Conservation (phyloP, 2,797 vertebrate genomes). For the Nyctibius grandis region DNA sequence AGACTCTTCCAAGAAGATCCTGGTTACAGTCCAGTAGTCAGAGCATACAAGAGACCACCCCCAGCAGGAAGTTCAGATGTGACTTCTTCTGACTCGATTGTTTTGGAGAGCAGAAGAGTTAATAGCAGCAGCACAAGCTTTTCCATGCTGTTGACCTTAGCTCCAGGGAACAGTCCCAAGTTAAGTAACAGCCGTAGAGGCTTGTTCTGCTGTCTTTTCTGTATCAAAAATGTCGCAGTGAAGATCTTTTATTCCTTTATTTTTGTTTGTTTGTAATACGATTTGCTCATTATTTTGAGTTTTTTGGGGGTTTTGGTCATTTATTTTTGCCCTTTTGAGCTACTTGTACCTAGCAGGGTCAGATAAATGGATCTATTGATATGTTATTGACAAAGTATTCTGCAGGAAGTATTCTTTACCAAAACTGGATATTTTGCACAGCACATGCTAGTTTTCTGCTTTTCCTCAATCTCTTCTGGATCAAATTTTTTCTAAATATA, state of each 20-base stretch:
- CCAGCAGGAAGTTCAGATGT: not conserved
- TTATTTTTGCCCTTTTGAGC: not conserved
- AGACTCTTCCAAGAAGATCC: not conserved
- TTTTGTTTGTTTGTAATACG: not conserved
- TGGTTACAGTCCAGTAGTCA: not conserved
- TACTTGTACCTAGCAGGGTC: not conserved
- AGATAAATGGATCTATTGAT: not conserved
- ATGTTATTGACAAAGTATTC: not conserved
- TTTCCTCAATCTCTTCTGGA: not conserved
- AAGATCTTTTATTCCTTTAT: not conserved
- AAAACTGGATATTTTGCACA: not conserved
- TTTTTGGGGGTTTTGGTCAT: not conserved
- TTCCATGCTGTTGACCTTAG: not conserved
- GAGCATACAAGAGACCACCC: not conserved
- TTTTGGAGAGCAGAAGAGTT: not conserved
- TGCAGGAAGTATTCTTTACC: not conserved
- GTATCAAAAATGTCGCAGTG: not conserved
- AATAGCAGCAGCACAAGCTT: not conserved
- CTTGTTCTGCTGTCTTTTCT: not conserved
- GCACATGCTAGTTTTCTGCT: not conserved
- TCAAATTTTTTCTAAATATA: not conserved
- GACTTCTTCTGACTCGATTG: not conserved
- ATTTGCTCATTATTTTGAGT: not conserved
- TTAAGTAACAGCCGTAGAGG: not conserved
- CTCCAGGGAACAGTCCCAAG: not conserved